Evolutionary conservation across 2,797 vertebrate genomes (phyloP), one percentile per base, ranked within the genome.

Genomic region (Etheostoma nigrum): DNA sequence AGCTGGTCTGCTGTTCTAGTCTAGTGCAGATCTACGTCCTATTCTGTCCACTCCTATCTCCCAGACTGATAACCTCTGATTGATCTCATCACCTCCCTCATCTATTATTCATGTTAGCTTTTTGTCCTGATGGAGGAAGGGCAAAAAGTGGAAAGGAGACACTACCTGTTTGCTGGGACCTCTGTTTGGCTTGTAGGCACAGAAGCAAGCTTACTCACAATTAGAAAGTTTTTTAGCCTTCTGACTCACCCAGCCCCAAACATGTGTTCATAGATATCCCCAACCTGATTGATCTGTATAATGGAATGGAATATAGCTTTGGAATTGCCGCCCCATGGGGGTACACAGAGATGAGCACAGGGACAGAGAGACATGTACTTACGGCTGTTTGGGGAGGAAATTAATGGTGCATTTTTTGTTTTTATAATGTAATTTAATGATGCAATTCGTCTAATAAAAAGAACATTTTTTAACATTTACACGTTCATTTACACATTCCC

Each of bases 401-500:
- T 98, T 99, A 99, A 99, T 99, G 97, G 96, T 97, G 97, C 98
- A 99, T 99, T 97, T 98, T 98, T 96, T 95, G 95, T 95, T 97
- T 97, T 97, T 97, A 97, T 98, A 98, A 97, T 97, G 97, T 97
- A 96, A 98, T 99, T 97, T 99, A 99, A 99, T 98, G 98, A 97
- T 98, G 97, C 97, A 97, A 97, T 97, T 97, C 97, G 96, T 98
- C 97, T 98, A 97, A 98, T 98, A 97, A 97, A 96, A 96, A 94
- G 61, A 95, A 95, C 94, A 95, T 96, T 97, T 96, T 94, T 95
- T 86, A 95, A 95, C 95, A 96, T 94, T 94, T 92, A 89, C 88
- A 89, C 91, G 18, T 94, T 94, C 93, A 90, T 93, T 93, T 92
- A 83, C 86, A 82, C 92, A 79, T 88, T 89, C 87, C 88, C 88